Evolutionary conservation across 2,888 invertebrate genomes (phyloP).

Genomic region (Capitulum mitella): DNA sequence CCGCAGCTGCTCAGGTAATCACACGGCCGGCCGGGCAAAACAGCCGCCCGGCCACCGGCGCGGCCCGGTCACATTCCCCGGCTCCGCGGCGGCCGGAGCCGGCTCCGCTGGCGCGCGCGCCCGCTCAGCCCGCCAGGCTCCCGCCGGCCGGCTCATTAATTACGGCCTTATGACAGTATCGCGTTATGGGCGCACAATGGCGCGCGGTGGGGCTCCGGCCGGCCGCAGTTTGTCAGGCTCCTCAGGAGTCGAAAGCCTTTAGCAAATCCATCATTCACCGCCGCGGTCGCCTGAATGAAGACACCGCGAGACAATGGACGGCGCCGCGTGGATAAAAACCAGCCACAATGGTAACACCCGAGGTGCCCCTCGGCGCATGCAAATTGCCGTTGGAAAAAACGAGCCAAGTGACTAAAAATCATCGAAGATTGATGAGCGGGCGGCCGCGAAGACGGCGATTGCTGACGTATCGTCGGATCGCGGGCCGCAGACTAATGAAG

Average conservation of each 20-base stretch:
- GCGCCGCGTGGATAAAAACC: not conserved
- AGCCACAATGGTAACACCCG: not conserved
- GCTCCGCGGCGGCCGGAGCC: not conserved
- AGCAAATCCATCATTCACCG: slow-evolving; percentile 2
- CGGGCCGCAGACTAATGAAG: not conserved
- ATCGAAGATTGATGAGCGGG: not conserved
- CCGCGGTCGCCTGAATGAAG: slow-evolving; percentile 5
- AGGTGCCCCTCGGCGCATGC: slow-evolving; percentile 10
- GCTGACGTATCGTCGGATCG: not conserved
- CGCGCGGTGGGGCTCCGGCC: not conserved
- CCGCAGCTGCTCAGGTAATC: no score
- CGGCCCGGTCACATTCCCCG: no score
- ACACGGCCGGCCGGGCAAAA: no score
- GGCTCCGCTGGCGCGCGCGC: not conserved
- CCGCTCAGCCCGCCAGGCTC: not conserved
- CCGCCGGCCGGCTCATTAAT: not conserved
- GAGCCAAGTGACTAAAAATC: slow-evolving; percentile 7
- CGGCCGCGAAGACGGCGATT: not conserved
- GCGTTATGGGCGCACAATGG: slow-evolving; percentile 8
- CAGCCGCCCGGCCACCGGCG: no score
- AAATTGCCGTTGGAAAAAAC: not conserved
- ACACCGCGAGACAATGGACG: not conserved
- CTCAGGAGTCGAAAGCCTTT: slow-evolving; percentile 22
- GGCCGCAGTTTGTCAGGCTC: not conserved
- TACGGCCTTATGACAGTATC: slow-evolving; percentile 21